phyloP scores from a whole-genome alignment of 2,113 vertebrate genomes.

The Pterocles orientalis region DNA sequence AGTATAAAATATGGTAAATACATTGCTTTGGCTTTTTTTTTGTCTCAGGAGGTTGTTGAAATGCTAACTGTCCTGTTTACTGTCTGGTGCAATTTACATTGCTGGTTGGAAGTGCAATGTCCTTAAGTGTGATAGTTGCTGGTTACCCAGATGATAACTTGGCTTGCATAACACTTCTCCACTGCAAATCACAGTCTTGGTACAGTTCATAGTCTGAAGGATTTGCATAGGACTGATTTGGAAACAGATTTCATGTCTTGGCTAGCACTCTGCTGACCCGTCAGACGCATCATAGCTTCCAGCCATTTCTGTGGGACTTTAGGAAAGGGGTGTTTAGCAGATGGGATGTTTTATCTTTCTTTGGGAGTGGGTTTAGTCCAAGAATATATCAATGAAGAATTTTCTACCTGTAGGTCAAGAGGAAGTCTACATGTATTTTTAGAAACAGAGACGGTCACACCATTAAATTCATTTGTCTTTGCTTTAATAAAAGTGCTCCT shows the following conservation, averaged over 20 bases:
- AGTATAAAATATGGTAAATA: neutral
- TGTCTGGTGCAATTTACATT: neutral
- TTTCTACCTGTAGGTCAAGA: neutral
- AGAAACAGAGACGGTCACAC: neutral
- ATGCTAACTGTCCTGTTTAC: neutral
- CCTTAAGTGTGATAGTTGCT: neutral
- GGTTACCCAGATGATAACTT: neutral
- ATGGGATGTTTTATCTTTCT: neutral
- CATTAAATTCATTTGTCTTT: slow-evolving; percentile 27
- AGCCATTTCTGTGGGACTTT: neutral
- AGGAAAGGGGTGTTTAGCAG: neutral
- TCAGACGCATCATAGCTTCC: neutral
- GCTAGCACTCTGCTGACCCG: neutral
- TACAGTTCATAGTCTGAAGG: neutral
- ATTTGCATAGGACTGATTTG: neutral
- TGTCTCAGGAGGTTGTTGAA: neutral
- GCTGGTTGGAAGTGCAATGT: neutral
- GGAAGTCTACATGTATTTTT: neutral
- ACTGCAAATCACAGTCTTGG: neutral
- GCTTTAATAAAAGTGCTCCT: slow-evolving; percentile 4
- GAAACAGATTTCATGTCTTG: neutral
- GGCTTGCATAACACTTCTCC: neutral
- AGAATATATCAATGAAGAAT: neutral
- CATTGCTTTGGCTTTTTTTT: neutral
- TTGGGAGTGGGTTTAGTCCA: neutral